Percentiles rank a stretch among this genome's conserved stretches.
Evolutionary conservation across 64 coral and sea anemone species (phyloP).

Genomic region (Porites lutea): DNA sequence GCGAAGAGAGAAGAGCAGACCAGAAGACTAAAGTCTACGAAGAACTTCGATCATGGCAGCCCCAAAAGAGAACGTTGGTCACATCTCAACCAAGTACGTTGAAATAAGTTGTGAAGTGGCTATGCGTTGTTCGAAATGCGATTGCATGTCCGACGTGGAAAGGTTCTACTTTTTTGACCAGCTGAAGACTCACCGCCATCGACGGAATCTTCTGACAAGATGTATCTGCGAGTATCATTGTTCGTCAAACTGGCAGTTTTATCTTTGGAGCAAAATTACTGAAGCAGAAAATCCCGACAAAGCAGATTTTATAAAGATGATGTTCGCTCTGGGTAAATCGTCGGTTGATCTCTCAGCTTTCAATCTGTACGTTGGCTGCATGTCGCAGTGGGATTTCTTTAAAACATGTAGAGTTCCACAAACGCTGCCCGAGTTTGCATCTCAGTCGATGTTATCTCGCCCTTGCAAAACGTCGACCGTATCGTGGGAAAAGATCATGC

Average conservation of each 20-base stretch:
- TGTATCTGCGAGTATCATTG: neutral
- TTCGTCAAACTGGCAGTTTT: accelerated
- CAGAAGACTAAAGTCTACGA: too few relatives aligned
- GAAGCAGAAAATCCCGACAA: neutral
- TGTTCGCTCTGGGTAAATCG: neutral
- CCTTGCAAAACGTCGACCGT: neutral
- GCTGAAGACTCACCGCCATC: neutral
- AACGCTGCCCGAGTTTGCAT: neutral
- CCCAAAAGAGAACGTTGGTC: neutral
- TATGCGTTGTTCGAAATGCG: neutral
- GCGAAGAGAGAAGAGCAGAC: too few relatives aligned
- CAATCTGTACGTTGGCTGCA: neutral
- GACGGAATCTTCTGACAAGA: neutral
- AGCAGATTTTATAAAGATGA: neutral
- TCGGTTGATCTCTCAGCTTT: neutral
- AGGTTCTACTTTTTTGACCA: neutral
- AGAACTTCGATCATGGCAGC: neutral
- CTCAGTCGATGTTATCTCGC: neutral
- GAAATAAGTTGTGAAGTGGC: neutral
- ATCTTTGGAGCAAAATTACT: accelerated
- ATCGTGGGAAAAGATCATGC: neutral
- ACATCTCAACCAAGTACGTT: neutral
- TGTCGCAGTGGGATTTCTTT: neutral
- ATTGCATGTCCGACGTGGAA: neutral
- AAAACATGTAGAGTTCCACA: neutral